Evolutionary conservation across 1,140 invertebrate species (phyloP).

Genomic region (Tetragonula clypearis): DNA sequence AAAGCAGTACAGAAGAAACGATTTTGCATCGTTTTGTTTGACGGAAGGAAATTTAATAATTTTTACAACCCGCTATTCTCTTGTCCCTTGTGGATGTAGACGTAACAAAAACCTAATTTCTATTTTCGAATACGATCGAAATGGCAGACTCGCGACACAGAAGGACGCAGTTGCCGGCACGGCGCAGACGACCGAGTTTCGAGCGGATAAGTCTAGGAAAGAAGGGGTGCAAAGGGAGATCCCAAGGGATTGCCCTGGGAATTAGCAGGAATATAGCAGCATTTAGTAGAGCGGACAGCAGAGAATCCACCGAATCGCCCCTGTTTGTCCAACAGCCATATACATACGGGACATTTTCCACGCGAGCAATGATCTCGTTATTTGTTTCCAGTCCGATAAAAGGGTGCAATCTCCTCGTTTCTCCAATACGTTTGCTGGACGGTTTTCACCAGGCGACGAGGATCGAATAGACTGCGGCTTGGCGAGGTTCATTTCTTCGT

Average conservation of each 20-base stretch:
- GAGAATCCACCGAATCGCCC: conserved; percentile 58
- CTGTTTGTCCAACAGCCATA: conserved; percentile 42
- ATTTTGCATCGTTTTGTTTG: too few species aligned
- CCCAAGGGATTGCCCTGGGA: conserved; percentile 71
- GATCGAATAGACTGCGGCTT: not conserved
- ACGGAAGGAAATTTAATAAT: too few species aligned
- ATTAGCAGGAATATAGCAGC: conserved; percentile 76
- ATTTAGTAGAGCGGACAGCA: conserved; percentile 68
- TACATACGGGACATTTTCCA: conserved; percentile 67
- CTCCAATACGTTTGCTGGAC: not conserved
- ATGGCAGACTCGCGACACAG: not conserved
- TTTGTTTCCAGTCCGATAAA: conserved; percentile 63
- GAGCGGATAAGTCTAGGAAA: conserved; percentile 34
- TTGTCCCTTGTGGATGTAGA: too few species aligned
- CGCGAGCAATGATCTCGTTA: conserved; percentile 70
- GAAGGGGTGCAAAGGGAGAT: conserved; percentile 63
- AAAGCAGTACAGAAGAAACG: too few species aligned
- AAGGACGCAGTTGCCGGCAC: conserved; percentile 9
- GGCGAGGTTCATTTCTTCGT: not conserved
- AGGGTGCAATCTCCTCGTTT: conserved; percentile 41
- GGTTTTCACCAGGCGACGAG: not conserved
- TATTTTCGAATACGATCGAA: not conserved
- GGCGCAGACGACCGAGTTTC: conserved; percentile 14
- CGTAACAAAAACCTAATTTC: too few species aligned
- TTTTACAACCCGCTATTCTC: too few species aligned